Evolutionary conservation across 2,113 vertebrate species (phyloP), one percentile per base, ranked within the genome.

Genomic region (Bathybates hornii): DNA sequence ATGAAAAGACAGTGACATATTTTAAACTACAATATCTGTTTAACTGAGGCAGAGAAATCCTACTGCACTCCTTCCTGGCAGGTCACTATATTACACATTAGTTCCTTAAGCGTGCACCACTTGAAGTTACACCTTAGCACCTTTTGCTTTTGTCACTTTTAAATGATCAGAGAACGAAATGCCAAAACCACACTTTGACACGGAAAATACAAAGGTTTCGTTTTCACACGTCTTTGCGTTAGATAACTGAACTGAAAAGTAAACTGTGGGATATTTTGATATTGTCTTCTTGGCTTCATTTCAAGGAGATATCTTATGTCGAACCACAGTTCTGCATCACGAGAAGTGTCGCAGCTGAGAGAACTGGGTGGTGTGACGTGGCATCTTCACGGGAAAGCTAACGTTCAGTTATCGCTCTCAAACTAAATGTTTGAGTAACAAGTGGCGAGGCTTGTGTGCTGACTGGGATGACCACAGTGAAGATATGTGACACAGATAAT

Each of bases 121-220:
- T 21, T 52, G 45, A 82, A 86, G 50, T 80, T 32, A 10, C 45
- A 29, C 10, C 7, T 8, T 43, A 54, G 36, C 71, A 66, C 4
- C 14, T 76, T 80, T 78, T 82, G 8, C 19, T 12, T 45, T 41
- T 56, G 24, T 56, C 2, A 5, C 10, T 45, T 5, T 84, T 80
- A 6, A 85, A 54, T 61, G 0, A 6, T 41, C 2, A 53, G 61
- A 85, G 84, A 83, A 21, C 41, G 85, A 93, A 91, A 83, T 88
- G 61, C 1, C 4, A 56, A 91, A 93, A 93, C 92, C 91, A 78
- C 89, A 92, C 14, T 66, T 71, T 78, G 43, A 7, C 2, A 1
- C 10, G 36, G 29, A 14, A 3, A 86, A 53, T 12, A 2, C 1
- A 43, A 10, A 36, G 3, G 43, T 24, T 83, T 9, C 76, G 24